These are phyloP conservation scores for Ellobius talpinus DNA, from an alignment of 2,113 vertebrate species.

Conservation along the genomic window DNA sequence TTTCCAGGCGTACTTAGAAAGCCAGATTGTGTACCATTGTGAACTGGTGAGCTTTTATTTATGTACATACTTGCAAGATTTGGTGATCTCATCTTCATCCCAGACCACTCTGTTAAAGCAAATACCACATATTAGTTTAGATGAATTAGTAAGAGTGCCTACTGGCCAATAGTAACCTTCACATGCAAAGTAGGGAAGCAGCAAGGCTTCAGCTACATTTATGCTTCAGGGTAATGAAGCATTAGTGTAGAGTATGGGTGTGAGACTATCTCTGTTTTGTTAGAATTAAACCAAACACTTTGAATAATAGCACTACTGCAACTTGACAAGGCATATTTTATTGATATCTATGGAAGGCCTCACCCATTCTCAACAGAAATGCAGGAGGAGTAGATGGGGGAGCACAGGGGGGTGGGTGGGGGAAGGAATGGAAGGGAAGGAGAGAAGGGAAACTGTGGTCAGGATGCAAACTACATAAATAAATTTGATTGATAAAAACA, in stretches of 20 bases:
- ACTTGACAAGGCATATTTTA: background rate
- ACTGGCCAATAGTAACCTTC: background rate
- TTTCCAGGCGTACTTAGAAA: conserved; percentile 66
- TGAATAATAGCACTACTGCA: background rate
- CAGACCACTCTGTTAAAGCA: background rate
- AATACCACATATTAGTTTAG: background rate
- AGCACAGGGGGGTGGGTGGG: no score
- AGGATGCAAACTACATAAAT: background rate
- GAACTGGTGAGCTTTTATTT: conserved; percentile 46
- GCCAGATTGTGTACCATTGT: conserved; percentile 51
- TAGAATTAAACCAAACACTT: background rate
- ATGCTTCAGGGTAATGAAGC: background rate
- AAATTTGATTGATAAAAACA: background rate
- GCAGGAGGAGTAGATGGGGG: background rate
- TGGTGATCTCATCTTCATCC: background rate
- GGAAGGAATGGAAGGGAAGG: background rate
- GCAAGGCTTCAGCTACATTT: background rate
- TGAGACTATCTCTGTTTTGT: background rate
- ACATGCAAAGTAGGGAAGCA: background rate
- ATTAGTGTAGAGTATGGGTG: background rate
- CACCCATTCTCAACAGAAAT: background rate
- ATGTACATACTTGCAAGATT: background rate
- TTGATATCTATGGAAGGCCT: background rate
- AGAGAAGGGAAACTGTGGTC: background rate
- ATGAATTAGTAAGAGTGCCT: background rate